A percentile compares a stretch with the other conserved stretches of the same genome.
Conservation (phyloP, 2,888 invertebrate genomes). For the Ochropleura plecta region DNA sequence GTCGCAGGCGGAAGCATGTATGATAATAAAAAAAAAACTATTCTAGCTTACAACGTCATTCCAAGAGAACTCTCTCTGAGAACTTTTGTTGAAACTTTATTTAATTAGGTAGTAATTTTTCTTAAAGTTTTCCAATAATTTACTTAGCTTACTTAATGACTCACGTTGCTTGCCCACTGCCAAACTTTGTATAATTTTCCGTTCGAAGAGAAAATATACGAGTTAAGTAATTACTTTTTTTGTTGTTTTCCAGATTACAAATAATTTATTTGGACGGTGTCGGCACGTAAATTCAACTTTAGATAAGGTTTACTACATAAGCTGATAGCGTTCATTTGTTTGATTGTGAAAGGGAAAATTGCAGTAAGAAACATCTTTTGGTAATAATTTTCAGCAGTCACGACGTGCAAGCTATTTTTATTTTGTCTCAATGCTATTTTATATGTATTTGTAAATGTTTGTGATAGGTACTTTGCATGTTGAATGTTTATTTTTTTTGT, state of each 20-base stretch:
- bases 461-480: too few relatives aligned
- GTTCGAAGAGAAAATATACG: conserved; percentile 60
- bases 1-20: too few relatives aligned
- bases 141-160: conserved; percentile 60
- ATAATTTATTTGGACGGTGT: conserved; percentile 43
- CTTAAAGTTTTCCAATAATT: conserved; percentile 35
- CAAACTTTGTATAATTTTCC: conserved; percentile 67
- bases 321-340: conserved; percentile 9
- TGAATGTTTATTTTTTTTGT: too few relatives aligned
- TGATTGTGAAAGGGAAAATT: neutral
- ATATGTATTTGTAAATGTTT: too few relatives aligned
- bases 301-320: conserved; percentile 29
- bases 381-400: neutral
- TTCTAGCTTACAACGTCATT: neutral
- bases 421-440: too few relatives aligned
- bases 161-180: conserved; percentile 60
- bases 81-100: neutral
- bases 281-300: conserved; percentile 45
- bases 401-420: too few relatives aligned
- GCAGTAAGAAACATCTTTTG: neutral
- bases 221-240: conserved; percentile 67
- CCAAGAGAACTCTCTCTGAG: neutral
- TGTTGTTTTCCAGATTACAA: conserved; percentile 65
- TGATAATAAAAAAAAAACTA: too few relatives aligned
- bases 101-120: conserved; percentile 13